These are phyloP conservation scores for Oryctolagus cuniculus DNA, from an alignment of 2,113 vertebrate genomes.

Conservation along the genomic window DNA sequence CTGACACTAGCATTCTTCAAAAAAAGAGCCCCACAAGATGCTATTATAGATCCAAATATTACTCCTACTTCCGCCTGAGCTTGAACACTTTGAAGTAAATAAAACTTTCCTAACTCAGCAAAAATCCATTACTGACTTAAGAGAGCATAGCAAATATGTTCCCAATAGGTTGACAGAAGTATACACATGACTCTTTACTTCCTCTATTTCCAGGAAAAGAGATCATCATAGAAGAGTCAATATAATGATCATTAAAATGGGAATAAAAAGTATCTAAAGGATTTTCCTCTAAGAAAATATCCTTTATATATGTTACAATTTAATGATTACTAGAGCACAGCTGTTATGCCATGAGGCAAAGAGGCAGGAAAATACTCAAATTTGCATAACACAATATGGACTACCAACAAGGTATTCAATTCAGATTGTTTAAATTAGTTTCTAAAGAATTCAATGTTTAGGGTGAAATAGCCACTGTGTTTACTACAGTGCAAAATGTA, in stretches of 20 bases:
- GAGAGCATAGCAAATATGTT: slow-evolving; percentile 4
- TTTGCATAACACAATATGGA: neutral
- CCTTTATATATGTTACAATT: neutral
- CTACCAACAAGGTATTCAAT: neutral
- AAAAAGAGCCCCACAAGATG: slow-evolving; percentile 35
- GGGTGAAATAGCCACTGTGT: neutral
- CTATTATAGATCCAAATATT: slow-evolving; percentile 30
- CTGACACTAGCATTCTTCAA: neutral
- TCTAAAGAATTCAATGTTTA: slow-evolving; percentile 16
- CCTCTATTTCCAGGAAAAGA: neutral
- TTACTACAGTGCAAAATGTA: neutral
- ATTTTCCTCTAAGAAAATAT: neutral
- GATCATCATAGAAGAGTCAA: neutral
- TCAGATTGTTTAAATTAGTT: neutral
- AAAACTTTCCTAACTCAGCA: slow-evolving; percentile 22
- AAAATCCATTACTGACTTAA: slow-evolving; percentile 46
- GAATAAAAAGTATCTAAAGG: neutral
- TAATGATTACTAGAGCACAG: neutral
- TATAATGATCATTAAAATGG: neutral
- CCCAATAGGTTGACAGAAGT: neutral
- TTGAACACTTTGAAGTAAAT: slow-evolving; percentile 32
- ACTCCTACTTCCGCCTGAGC: neutral
- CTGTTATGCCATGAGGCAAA: neutral
- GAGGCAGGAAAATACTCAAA: neutral
- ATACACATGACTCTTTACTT: neutral